These are phyloP conservation scores for Muscicapa adusta DNA, from an alignment of 2,113 vertebrate species.

Conservation along the genomic window DNA sequence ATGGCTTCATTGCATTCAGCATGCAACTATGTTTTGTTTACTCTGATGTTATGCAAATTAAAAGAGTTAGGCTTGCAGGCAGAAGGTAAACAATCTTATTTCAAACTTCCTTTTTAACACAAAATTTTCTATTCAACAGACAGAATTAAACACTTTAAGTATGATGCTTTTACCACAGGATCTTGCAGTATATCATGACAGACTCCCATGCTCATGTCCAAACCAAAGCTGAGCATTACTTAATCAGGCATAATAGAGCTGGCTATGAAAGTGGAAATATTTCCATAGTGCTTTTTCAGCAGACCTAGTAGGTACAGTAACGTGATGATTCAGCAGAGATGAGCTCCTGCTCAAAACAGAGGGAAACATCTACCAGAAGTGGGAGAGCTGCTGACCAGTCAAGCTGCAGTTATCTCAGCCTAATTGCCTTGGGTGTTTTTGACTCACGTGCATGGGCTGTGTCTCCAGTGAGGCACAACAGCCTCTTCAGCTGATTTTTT, in stretches of 20 bases:
- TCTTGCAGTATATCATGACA: background rate
- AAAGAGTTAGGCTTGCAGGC: background rate
- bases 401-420: background rate
- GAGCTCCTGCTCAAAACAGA: background rate
- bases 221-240: background rate
- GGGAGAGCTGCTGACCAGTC: background rate
- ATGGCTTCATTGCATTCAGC: background rate
- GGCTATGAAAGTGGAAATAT: background rate
- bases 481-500: background rate
- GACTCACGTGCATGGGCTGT: background rate
- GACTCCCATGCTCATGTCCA: background rate
- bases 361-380: background rate
- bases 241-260: background rate
- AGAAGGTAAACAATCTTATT: background rate
- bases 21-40: background rate
- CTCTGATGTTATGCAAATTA: background rate
- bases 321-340: background rate
- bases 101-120: background rate
- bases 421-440: background rate
- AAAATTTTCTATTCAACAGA: background rate
- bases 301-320: background rate
- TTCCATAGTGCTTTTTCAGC: conserved; percentile 25
- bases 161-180: background rate
- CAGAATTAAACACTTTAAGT: background rate
- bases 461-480: background rate